These are phyloP conservation scores for Crotophaga sulcirostris DNA, from an alignment of 2,113 vertebrate genomes.

Conservation along the genomic window DNA sequence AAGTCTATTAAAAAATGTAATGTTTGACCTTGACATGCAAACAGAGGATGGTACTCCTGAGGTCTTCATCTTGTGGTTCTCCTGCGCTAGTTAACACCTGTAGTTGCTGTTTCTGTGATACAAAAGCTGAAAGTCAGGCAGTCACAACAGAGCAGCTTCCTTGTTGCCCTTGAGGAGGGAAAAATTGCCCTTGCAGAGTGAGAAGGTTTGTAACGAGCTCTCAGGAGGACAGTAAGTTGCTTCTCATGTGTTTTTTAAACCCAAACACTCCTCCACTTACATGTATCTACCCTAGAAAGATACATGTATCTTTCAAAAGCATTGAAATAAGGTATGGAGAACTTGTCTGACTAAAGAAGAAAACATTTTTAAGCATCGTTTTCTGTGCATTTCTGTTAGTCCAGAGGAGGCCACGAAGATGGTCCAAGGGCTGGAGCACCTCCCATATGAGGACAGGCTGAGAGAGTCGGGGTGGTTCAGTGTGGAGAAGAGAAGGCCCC, in stretches of 20 bases:
- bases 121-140: not conserved
- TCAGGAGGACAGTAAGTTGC: not conserved
- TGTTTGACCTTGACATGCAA: not conserved
- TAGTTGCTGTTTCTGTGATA: not conserved
- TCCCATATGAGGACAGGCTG: no score
- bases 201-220: not conserved
- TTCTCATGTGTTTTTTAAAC: not conserved
- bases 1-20: not conserved
- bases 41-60: not conserved
- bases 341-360: fast-evolving
- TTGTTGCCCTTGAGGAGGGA: not conserved
- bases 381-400: not conserved
- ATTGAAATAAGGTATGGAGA: not conserved
- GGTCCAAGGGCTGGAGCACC: no score
- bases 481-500: no score
- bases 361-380: fast-evolving
- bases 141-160: not conserved
- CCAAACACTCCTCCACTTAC: not conserved
- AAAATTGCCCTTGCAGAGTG: not conserved
- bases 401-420: no score
- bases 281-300: no score
- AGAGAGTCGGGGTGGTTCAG: no score
- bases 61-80: not conserved
- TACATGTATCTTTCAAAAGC: not conserved
- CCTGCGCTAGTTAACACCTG: not conserved